Base-by-base conservation (phyloP, 2,797 vertebrate species). In the Delichon dasypus region DNA sequence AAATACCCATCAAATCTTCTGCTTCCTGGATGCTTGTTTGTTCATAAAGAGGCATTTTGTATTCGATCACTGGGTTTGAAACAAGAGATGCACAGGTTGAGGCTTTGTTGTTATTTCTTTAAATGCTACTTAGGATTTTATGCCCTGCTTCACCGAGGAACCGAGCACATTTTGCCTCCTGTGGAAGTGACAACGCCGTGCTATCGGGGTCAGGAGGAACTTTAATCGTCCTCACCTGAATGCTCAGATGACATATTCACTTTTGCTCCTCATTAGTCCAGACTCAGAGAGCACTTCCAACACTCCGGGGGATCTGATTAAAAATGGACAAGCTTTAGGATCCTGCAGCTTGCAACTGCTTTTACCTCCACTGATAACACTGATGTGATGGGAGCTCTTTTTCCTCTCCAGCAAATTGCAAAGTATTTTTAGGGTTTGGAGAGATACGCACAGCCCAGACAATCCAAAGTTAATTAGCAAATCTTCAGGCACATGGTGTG, bases 251-350 rank as follows among this genome's bases (percentile, higher is more conserved):
- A 88, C 85, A 93, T 30, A 77, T 23, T 83, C 85, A 62, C 57
- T 91, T 88, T 85, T 85, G 89, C 53, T 94, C 82, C 89, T 94
- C 91, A 44, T 92, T 91, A 96, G 89, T 61, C 75, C 68, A 68
- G 54, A 54, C 84, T 86, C 53, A 27, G 61, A 87, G 25, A 94
- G 75, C 45, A 77, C 32, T 91, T 90, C 44, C 81, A 92, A 4
- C 2, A 2, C 81, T 76, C 81, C 2, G 0, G 64, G 88, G 55
- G 72, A 89, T 62, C 64, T 47, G 75, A 89, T 88, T 77, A 92
- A 89, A 88, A 93, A 93, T 61, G 85, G 87, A 88, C 91, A 80
- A 66, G 72, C 32, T 83, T 73, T 83, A 75, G 2, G 10, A 85
- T 10, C 18, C 54, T 19, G 19, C 73, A 80, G 82, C 85, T 65